Base-by-base conservation (phyloP, 2,888 invertebrate genomes). In the Synergus itoensis region DNA sequence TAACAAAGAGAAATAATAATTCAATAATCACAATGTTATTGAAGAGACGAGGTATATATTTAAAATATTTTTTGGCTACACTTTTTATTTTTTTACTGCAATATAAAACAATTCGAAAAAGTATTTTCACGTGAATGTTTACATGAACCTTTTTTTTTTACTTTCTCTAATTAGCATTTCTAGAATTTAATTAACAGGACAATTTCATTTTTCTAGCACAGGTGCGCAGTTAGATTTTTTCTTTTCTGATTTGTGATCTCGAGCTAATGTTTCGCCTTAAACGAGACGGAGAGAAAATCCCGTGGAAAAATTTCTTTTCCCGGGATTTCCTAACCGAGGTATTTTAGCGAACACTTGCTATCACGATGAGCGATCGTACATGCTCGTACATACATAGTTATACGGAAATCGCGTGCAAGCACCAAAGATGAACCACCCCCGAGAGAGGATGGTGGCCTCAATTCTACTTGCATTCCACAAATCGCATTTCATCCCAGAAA, bases 381-480 rank as follows among this genome's bases (percentile, higher is more conserved):
- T 76, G 62, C 21, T 62, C 53, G n/a, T 73, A n/a, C 28, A 73
- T 73, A 73, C 36, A 76, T 76, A 41, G 60, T 63, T 76, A 62
- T 79, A 82, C 83, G 79, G 78, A 86, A 82, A 81, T 83, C 69
- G 78, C 81, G 60, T 79, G 81, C 81, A 79, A 84, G 80, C 78
- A 73, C 77, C 77, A 73, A 76, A 77, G 81, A 76, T 79, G 77
- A 82, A 83, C 81, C 79, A 78, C 53, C 76, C 80, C 84, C 76
- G 65, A 73, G 81, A 76, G 81, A 76, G 79, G 67, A 65, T 79
- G 45, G 76, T 79, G 79, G 67, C 77, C 77, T 81, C 79, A 67
- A 82, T 85, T 86, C 80, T 77, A 14, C 73, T 62, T 77, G 76
- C 84, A 83, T 86, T 84, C 84, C 82, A 76, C 79, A 83, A 87